These are phyloP conservation scores for Thermophis baileyi DNA, from an alignment of 2,113 vertebrate species.

Conservation along the genomic window DNA sequence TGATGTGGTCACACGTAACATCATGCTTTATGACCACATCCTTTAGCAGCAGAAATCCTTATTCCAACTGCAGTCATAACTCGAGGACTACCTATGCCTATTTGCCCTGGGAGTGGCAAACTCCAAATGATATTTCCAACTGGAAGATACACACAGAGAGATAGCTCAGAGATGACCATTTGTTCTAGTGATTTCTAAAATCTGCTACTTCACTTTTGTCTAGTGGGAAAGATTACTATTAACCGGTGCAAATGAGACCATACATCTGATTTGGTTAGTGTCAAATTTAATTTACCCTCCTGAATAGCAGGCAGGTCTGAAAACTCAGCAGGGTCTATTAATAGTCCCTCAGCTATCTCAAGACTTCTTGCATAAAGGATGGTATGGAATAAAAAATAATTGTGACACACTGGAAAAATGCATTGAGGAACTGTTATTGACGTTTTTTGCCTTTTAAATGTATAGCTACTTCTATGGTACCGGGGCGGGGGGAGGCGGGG, in stretches of 20 bases:
- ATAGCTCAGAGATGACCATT: neutral
- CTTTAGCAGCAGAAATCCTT: neutral
- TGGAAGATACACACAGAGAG: neutral
- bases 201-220: neutral
- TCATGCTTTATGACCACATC: neutral
- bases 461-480: slow-evolving; percentile 1
- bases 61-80: neutral
- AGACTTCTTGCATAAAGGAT: neutral
- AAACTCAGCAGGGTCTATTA: slow-evolving; percentile 5
- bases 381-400: slow-evolving; percentile 3
- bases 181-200: neutral
- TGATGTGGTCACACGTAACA: neutral
- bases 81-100: neutral
- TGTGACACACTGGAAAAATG: neutral
- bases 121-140: neutral
- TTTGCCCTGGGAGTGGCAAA: neutral
- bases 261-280: neutral
- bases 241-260: neutral
- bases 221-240: neutral
- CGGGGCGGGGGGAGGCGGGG: neutral
- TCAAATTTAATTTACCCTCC: neutral
- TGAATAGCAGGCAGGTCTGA: neutral
- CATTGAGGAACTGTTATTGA: neutral
- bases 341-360: slow-evolving; percentile 7
- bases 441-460: slow-evolving; percentile 15